Evolutionary conservation across 1,140 invertebrate genomes (phyloP), one percentile per base, ranked within the genome.

Genomic region (Caerostris darwini): DNA sequence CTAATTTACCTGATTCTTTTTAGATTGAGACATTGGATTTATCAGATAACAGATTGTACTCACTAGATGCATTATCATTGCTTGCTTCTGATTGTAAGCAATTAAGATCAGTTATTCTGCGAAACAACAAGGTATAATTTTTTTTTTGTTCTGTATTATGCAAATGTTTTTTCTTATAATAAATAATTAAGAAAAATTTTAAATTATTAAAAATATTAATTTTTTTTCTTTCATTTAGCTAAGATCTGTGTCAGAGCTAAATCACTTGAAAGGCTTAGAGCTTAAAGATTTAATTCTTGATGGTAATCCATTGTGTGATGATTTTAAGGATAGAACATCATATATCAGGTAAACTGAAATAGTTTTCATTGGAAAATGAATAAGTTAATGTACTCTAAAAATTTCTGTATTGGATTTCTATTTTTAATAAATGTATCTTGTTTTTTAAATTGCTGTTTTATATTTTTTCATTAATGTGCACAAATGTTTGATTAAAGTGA

Each of bases 231-330:
- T 94, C 14, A 92, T 90, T 6, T 90, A 99, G 98, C 96, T 99
- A 94, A 97, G 96, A 93, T 97, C 97, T 81, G 95, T 98, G 0
- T 96, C 96, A n/a, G 96, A 97, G 82, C 95, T 99, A 92, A 97
- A 98, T 91, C 95, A 96, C 7, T 95, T 99, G 14, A 97, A 97
- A 95, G 97, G 97, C 4, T 96, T 98, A 81, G 97, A 97, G 3
- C 96, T 99, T 5, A 96, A 97, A 61, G 98, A 98, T 95, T 95
- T 99, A 58, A 96, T 97, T 64, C 96, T 99, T 82, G 97, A 97
- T 96, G 98, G 97, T 95, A 99, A 99, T 96, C 98, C 98, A 1
- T 95, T 98, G 17, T 97, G 97, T 96, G 97, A 97, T 95, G 98
- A 97, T 95, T 98, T 97, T 96, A 97, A 97, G 96, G 97, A 98